Evolutionary conservation across 1,140 invertebrate species (phyloP).

Genomic region (Lordiphosa collinella): DNA sequence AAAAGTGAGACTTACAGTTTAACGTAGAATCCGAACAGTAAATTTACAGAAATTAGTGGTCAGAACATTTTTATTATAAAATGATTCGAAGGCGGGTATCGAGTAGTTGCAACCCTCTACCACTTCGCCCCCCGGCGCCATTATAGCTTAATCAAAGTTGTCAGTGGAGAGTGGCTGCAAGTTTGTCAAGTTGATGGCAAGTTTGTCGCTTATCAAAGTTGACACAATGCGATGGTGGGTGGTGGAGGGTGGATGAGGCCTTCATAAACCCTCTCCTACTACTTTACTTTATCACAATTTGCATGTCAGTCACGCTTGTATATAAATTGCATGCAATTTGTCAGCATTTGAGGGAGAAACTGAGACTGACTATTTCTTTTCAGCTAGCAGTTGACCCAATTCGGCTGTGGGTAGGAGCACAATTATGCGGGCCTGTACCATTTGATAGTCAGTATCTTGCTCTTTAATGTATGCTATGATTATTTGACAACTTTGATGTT

Average conservation of each 20-base stretch:
- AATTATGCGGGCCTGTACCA: conserved; percentile 11
- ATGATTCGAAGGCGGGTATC: too few species aligned
- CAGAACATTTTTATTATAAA: too few species aligned
- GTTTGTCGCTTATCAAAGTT: conserved; percentile 36
- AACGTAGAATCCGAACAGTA: too few species aligned
- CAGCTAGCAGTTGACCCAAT: conserved; percentile 45
- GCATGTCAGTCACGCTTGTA: conserved; percentile 66
- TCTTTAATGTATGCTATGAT: conserved; percentile 42
- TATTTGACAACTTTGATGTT: conserved; percentile 13
- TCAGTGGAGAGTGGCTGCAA: conserved; percentile 24
- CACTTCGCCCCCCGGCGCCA: too few species aligned
- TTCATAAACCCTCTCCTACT: background rate
- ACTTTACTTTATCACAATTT: conserved; percentile 68
- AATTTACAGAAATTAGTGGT: too few species aligned
- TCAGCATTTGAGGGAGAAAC: conserved; percentile 25
- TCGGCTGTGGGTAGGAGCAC: background rate
- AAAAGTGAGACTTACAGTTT: too few species aligned
- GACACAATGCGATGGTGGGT: conserved; percentile 14
- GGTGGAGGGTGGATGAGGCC: background rate
- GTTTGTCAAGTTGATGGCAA: conserved; percentile 8
- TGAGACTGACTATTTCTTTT: conserved; percentile 34
- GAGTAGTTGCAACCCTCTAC: too few species aligned
- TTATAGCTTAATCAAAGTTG: too few species aligned
- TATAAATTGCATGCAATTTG: conserved; percentile 75
- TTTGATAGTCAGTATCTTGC: conserved; percentile 35